Percentiles rank a stretch among this genome's conserved stretches.
phyloP scores from a whole-genome alignment of 2,797 vertebrate species.

The Microctenopoma stevenorrisi region DNA sequence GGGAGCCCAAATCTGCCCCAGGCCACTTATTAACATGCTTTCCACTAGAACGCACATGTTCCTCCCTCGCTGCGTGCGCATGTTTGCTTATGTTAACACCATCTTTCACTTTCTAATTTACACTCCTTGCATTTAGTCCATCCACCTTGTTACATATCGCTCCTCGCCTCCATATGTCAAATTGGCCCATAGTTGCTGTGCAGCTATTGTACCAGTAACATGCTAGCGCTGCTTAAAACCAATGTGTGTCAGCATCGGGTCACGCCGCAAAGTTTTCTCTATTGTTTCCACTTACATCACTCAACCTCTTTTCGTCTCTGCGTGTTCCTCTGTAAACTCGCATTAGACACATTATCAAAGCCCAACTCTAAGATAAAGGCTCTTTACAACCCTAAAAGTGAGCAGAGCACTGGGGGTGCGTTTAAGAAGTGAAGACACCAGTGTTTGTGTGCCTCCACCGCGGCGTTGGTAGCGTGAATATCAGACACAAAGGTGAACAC shows the following conservation, averaged over 20 bases:
- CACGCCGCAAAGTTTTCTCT: slow-evolving; percentile 4
- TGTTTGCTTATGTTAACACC: slow-evolving; percentile 60
- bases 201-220: neutral
- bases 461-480: slow-evolving; percentile 19
- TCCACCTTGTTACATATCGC: slow-evolving; percentile 18
- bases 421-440: slow-evolving; percentile 5
- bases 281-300: neutral
- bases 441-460: slow-evolving; percentile 19
- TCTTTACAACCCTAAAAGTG: slow-evolving; percentile 46
- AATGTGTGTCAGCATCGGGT: neutral
- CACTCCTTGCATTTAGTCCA: slow-evolving; percentile 48
- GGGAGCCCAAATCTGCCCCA: slow-evolving; percentile 72
- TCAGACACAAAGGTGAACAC: slow-evolving; percentile 32
- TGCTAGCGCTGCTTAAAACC: neutral
- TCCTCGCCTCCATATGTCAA: slow-evolving; percentile 19
- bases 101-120: slow-evolving; percentile 58
- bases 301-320: slow-evolving; percentile 38
- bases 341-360: slow-evolving; percentile 70
- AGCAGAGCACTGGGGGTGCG: slow-evolving; percentile 12
- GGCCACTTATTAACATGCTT: slow-evolving; percentile 81
- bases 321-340: slow-evolving; percentile 47
- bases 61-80: slow-evolving; percentile 57
- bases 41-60: slow-evolving; percentile 76
- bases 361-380: slow-evolving; percentile 34
- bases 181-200: slow-evolving; percentile 4